Conservation (phyloP, 1,140 invertebrate species). For the Mycetomoellerius zeteki region DNA sequence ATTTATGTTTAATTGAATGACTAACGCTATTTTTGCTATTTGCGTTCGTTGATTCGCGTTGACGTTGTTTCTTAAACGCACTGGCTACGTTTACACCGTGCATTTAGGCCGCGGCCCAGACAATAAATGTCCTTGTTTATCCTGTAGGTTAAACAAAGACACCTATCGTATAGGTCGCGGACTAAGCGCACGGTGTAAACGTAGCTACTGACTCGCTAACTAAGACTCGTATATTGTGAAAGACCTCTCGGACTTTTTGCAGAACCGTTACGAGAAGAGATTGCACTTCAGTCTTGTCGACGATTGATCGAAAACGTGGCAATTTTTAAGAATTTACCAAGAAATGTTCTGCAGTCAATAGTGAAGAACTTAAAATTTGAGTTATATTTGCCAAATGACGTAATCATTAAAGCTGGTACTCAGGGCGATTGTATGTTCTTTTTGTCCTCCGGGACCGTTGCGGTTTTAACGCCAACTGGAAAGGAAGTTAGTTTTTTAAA, state of each 20-base stretch:
- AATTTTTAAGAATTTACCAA: slow-evolving; percentile 81
- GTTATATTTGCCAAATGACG: slow-evolving; percentile 82
- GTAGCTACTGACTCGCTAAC: too few species aligned
- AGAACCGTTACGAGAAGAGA: slow-evolving; percentile 81
- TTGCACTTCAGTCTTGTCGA: slow-evolving; percentile 80
- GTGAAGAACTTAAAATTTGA: slow-evolving; percentile 81
- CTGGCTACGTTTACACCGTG: too few species aligned
- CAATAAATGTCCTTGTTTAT: too few species aligned
- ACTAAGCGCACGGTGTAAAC: too few species aligned
- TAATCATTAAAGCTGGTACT: slow-evolving; percentile 87
- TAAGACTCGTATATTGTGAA: too few species aligned
- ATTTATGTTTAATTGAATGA: too few species aligned
- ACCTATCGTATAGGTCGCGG: too few species aligned
- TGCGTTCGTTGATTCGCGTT: too few species aligned
- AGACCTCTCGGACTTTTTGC: not conserved
- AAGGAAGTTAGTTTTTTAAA: slow-evolving; percentile 84
- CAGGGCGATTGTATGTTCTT: slow-evolving; percentile 89
- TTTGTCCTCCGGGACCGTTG: slow-evolving; percentile 87
- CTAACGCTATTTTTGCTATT: too few species aligned
- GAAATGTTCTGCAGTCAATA: slow-evolving; percentile 76
- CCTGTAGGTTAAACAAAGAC: too few species aligned
- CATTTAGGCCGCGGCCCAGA: too few species aligned
- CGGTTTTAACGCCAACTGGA: slow-evolving; percentile 88
- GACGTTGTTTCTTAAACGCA: too few species aligned
- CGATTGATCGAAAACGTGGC: slow-evolving; percentile 81